Evolutionary conservation across 2,888 invertebrate species (phyloP).

Genomic region (Drosophila colorata): DNA sequence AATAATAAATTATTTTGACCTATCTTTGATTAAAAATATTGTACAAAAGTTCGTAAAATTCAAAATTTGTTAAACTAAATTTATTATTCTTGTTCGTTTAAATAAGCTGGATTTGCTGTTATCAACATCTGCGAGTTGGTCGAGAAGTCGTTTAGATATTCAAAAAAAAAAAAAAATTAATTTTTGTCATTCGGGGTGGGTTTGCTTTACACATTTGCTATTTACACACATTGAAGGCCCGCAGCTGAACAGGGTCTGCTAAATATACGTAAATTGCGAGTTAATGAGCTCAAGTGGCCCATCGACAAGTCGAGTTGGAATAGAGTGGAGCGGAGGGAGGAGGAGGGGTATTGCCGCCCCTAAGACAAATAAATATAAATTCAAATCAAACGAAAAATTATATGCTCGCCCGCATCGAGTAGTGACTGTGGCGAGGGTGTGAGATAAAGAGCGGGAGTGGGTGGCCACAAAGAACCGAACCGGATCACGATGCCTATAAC

Average conservation of each 20-base stretch:
- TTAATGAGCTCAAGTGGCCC: conserved; percentile 77
- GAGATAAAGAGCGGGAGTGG: background rate
- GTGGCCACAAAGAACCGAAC: conserved; percentile 20
- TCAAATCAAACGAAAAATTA: conserved; percentile 44
- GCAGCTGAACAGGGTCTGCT: conserved; percentile 43
- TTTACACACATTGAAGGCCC: conserved; percentile 35
- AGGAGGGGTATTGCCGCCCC: conserved; percentile 1
- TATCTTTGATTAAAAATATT: too few species aligned
- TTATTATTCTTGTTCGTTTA: too few species aligned
- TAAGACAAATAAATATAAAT: conserved; percentile 49
- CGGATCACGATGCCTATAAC: conserved; percentile 15
- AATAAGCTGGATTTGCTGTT: too few species aligned
- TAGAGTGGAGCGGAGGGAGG: background rate
- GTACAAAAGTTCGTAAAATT: too few species aligned
- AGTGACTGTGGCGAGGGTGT: conserved; percentile 8
- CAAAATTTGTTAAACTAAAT: too few species aligned
- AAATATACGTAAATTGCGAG: conserved; percentile 58
- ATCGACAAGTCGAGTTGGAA: conserved; percentile 22
- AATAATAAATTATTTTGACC: too few species aligned
- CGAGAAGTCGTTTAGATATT: conserved; percentile 4
- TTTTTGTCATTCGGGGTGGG: conserved; percentile 2
- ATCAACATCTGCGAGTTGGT: background rate
- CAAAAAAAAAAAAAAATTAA: background rate
- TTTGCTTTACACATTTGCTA: conserved; percentile 2
- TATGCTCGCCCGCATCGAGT: conserved; percentile 36